A percentile compares a stretch with the other conserved stretches of the same genome.
Conservation (phyloP, 2,113 vertebrate species). For the Hippocampus mohnikei region DNA sequence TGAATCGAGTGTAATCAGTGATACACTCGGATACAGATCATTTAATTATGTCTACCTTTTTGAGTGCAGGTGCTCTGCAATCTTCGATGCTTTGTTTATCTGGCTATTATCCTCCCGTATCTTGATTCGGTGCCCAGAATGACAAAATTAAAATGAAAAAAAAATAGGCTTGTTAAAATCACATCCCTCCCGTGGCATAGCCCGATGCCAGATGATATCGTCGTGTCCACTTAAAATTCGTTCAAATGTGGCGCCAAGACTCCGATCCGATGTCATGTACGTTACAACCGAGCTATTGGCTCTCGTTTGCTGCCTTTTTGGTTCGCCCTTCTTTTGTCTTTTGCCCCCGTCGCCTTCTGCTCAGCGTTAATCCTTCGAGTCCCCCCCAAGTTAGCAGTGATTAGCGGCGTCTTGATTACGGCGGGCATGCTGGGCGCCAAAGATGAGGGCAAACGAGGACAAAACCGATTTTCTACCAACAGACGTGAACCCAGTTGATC, state of each 20-base stretch:
- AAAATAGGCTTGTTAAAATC: neutral
- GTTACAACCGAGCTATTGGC: neutral
- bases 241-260: neutral
- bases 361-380: constrained; percentile 23
- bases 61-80: neutral
- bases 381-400: constrained; percentile 31
- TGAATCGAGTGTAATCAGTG: constrained; percentile 10
- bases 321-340: constrained; percentile 2
- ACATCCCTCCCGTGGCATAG: neutral
- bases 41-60: neutral
- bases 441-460: constrained; percentile 3
- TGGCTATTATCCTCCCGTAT: neutral
- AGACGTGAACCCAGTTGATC: neutral
- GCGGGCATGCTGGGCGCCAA: constrained; percentile 19
- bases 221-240: neutral
- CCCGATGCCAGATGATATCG: neutral
- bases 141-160: neutral
- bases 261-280: neutral
- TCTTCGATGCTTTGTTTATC: neutral
- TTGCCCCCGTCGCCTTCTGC: neutral
- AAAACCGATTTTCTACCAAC: neutral
- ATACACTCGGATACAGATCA: neutral
- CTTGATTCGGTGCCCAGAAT: neutral
- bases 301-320: constrained; percentile 1
- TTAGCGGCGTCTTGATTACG: constrained; percentile 46